These are phyloP conservation scores for Echinops telfairi DNA, from an alignment of 2,113 vertebrate genomes.

Conservation along the genomic window DNA sequence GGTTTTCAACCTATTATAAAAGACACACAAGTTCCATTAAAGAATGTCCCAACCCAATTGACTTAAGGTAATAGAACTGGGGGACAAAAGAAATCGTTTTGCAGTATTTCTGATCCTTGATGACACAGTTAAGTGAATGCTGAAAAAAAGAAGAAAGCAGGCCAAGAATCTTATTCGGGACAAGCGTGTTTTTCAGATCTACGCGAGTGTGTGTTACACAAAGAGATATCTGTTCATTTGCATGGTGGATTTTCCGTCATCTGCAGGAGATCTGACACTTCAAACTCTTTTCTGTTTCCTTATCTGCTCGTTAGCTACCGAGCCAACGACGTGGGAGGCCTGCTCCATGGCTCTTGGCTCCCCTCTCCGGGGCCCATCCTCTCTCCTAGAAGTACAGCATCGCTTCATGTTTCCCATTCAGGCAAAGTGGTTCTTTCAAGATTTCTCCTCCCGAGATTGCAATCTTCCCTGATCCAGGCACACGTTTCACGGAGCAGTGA, in stretches of 20 bases:
- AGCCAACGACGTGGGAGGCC: background rate
- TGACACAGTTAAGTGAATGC: background rate
- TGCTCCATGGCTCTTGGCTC: background rate
- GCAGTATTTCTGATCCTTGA: slow-evolving; percentile 30
- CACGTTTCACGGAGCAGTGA: background rate
- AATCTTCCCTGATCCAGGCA: background rate
- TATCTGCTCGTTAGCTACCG: background rate
- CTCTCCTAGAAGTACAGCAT: background rate
- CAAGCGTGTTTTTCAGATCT: slow-evolving; percentile 1
- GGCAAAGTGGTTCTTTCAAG: slow-evolving; percentile 59
- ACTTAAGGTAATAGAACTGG: background rate
- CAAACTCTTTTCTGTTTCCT: background rate
- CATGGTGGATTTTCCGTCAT: slow-evolving; percentile 14
- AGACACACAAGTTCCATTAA: background rate
- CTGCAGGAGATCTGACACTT: background rate
- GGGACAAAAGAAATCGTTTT: background rate
- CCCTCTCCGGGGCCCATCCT: slow-evolving; percentile 2
- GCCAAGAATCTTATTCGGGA: slow-evolving; percentile 14
- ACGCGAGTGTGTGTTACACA: background rate
- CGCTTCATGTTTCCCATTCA: slow-evolving; percentile 66
- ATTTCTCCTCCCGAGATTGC: slow-evolving; percentile 35
- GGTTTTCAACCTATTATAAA: slow-evolving; percentile 60
- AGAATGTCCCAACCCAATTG: background rate
- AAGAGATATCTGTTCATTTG: slow-evolving; percentile 19
- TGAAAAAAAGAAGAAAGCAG: background rate